phyloP scores from a whole-genome alignment of 2,113 vertebrate species.

The Pedionomus torquatus region DNA sequence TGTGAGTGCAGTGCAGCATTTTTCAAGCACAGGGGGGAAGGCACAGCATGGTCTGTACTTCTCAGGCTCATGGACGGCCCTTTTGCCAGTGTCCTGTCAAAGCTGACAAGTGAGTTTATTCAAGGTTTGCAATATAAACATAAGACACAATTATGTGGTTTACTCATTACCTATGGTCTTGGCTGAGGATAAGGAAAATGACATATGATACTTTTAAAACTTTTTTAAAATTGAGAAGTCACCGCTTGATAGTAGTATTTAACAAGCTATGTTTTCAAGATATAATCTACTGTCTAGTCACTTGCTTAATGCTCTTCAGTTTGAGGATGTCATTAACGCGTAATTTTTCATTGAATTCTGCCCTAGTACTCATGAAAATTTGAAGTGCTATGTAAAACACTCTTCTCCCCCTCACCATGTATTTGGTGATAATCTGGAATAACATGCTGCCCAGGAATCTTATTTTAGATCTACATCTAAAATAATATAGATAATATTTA shows the following conservation, averaged over 20 bases:
- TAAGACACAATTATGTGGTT: background rate
- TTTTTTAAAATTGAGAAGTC: background rate
- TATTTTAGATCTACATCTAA: background rate
- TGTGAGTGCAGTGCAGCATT: fast-evolving
- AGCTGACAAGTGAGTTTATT: conserved; percentile 12
- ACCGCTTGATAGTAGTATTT: background rate
- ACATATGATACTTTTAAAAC: background rate
- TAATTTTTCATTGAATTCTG: background rate
- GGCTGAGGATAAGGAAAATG: background rate
- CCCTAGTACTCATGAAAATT: background rate
- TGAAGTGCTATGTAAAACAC: background rate
- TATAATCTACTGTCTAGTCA: background rate
- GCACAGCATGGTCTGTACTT: fast-evolving
- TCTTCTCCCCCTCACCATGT: fast-evolving
- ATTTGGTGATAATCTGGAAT: background rate
- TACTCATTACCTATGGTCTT: background rate
- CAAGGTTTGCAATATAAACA: background rate
- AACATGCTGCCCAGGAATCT: background rate
- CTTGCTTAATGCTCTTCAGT: background rate
- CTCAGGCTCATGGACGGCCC: fast-evolving
- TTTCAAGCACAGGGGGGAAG: fast-evolving
- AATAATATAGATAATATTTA: background rate
- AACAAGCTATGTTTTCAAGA: background rate
- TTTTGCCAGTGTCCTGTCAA: background rate
- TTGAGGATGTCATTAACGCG: background rate